A percentile compares a stretch with the other conserved stretches of the same genome.
Evolutionary conservation across 2,797 vertebrate genomes (phyloP).

Genomic region (Molossus alvarezi): DNA sequence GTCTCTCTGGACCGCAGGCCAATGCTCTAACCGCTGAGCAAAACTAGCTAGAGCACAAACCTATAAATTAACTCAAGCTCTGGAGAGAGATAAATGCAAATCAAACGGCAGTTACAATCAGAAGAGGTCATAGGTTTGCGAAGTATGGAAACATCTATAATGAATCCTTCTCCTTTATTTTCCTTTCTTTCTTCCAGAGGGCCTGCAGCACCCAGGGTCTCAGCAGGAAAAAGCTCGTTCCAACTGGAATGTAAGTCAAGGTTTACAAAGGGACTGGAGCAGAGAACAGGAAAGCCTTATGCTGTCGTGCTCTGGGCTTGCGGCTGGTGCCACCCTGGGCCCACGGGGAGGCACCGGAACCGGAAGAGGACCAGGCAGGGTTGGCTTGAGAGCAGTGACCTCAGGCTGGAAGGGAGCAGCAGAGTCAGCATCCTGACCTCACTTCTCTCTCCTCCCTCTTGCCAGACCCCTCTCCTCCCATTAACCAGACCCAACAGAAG

Average conservation of each 20-base stretch:
- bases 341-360: not conserved
- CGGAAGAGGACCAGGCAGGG: not conserved
- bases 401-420: not conserved
- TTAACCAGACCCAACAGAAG: not conserved
- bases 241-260: not conserved
- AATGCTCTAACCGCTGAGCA: too few species aligned
- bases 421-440: not conserved
- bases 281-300: not conserved
- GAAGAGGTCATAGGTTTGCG: not conserved
- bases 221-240: not conserved
- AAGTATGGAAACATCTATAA: not conserved
- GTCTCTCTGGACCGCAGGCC: too few species aligned
- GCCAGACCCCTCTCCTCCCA: too few species aligned
- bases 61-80: not conserved
- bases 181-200: not conserved
- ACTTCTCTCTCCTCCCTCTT: not conserved
- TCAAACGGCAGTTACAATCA: constrained; percentile 3
- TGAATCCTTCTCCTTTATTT: not conserved
- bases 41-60: too few species aligned
- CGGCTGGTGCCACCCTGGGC: not conserved
- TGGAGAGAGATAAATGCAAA: constrained; percentile 47
- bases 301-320: not conserved
- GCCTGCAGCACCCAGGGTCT: not conserved
- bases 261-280: not conserved
- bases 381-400: not conserved